Evolutionary conservation across 2,888 invertebrate species (phyloP), one percentile per base, ranked within the genome.

Genomic region (Drosophila putrida): DNA sequence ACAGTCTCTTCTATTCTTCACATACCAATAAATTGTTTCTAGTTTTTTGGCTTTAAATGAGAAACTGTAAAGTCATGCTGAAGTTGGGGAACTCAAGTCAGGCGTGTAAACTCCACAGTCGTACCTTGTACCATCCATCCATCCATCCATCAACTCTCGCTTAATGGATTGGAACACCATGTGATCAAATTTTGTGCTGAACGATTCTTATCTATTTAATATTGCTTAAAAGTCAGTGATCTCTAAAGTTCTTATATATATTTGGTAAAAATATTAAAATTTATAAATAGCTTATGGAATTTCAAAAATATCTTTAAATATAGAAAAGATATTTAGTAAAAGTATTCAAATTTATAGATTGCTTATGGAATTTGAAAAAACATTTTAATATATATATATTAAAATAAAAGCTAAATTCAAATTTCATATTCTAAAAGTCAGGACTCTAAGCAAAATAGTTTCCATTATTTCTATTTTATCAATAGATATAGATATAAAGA

Each of bases 131-230:
- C 57, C 31, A 6, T 6, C n/a, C 15, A 2, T 6, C 57, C 31
- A 6, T 6, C n/a, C 15, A 2, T 6, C 13, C 13, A 44, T 28
- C 25, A n/a, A 27, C 8, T 35, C n/a, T 15, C 25, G 57, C 35
- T 54, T 58, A 75, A 75, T 75, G 72, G 44, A 13, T 25, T 72
- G 74, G 66, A 75, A 77, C 72, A 36, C 53, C 4, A 43, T 41
- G 44, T 53, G 41, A 25, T 15, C 28, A 47, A 36, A 41, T 25
- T 55, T 35, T 33, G 9, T n/a, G 4, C n/a, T 27, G 4, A n/a
- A 10, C 2, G 71, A 71, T 75, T 28, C 46, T 51, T 35, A 63
- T 51, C 58, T 35, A 6, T 55, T 38, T 11, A 15, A 11, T 11
- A 35, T 59, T 44, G 10, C 25, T 20, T 25, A 0, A 5, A n/a